phyloP scores from a whole-genome alignment of 2,797 vertebrate genomes.

The Synaphobranchus kaupii region DNA sequence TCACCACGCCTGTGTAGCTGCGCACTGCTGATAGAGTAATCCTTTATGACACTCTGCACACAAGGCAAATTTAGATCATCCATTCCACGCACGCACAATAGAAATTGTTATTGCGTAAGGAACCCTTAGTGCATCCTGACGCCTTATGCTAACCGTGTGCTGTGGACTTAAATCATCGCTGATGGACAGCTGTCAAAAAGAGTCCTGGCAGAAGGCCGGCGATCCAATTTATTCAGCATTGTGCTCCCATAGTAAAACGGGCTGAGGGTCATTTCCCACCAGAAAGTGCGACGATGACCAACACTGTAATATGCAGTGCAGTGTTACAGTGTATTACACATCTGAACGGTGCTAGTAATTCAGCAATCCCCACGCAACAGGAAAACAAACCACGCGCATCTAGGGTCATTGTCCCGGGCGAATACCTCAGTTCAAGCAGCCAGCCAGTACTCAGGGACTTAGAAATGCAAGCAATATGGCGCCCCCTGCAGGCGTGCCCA shows the following conservation, averaged over 20 bases:
- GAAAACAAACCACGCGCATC: no score
- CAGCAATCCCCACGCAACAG: background rate
- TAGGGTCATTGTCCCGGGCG: no score
- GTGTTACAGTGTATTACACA: background rate
- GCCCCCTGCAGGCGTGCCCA: background rate
- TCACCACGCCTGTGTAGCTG: background rate
- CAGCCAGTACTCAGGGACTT: no score
- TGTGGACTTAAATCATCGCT: background rate
- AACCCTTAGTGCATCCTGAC: background rate
- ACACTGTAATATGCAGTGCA: background rate
- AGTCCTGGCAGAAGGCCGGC: background rate
- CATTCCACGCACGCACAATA: background rate
- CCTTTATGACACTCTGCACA: background rate
- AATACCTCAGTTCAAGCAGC: no score
- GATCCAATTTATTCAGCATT: background rate
- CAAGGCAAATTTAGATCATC: background rate
- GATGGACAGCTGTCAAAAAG: background rate
- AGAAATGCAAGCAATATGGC: no score
- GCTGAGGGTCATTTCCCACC: background rate
- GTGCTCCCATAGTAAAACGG: background rate
- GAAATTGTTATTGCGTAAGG: background rate
- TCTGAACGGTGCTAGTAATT: background rate
- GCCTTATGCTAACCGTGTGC: background rate
- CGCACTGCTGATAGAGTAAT: background rate
- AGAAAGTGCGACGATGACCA: background rate